Base-by-base conservation (phyloP, 2,888 invertebrate genomes). In the Tetramorium bicarinatum region DNA sequence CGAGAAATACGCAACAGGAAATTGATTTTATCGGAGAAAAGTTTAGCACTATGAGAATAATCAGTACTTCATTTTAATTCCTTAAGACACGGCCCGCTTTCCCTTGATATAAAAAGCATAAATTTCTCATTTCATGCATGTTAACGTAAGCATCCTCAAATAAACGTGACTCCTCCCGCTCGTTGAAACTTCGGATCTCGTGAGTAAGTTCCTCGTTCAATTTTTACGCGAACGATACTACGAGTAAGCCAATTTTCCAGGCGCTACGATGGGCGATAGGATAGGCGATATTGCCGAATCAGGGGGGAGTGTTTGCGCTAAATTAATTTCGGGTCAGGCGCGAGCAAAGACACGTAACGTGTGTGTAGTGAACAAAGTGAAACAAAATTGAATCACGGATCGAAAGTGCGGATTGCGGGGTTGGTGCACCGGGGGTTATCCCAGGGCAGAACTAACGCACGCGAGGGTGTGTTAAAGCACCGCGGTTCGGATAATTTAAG, bases 401-500 rank as follows among this genome's bases (percentile, higher is more conserved):
- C 72, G 83, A 72, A 86, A 86, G 82, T 86, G 82, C 76, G 61
- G 21, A 15, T 9, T 21, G 44, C 15, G 38, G n/a, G 52, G 41
- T 47, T 34, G 47, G 66, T 69, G 52, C 54, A n/a, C 66, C 49
- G 8, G 38, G 56, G 54, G 69, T 56, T 79, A 79, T 79, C 38
- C 59, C 44, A 8, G 34, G 9, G 21, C 29, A n/a, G 71, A 64
- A 72, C 62, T 59, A 41, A 79, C 67, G 76, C 61, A 83, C 83
- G 76, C 47, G 77, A 80, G 72, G 34, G 29, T 66, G 83, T 85
- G 84, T 87, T 84, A 88, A 87, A 89, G 86, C 69, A 81, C 77
- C 79, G 38, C 69, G 38, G 25, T 25, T 59, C 69, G 69, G 85
- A 87, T 90, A 89, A 90, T 87, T 88, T 84, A 84, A 89, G 90